Base-by-base conservation (phyloP, 2,797 vertebrate genomes). In the Pogonophryne albipinna region DNA sequence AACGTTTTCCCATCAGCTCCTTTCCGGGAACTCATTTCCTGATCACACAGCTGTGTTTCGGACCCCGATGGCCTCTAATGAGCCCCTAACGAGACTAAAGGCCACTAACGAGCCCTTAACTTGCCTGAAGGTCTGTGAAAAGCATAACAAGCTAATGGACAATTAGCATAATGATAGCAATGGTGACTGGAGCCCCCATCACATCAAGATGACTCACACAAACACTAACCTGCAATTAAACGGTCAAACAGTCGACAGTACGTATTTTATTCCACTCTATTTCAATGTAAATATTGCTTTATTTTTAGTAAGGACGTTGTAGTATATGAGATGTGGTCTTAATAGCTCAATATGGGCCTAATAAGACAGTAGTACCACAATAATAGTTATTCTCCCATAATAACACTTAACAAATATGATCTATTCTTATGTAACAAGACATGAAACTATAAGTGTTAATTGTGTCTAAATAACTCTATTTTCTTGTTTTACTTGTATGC, bases 21-120 rank as follows among this genome's bases (percentile, higher is more conserved):
- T 70, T 82, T 76, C 68, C 23, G 6, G 71, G 52, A 77, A 75
- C 38, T 77, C 84, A 85, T 89, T 75, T 87, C 85, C 80, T 63
- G 23, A 62, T 59, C 4, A 3, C 63, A 72, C 71, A 71, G 79
- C 76, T 47, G 52, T n/a, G 76, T 38, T 34, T 78, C 71, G 42
- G 71, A 82, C 76, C 78, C 76, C 77, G 84, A 77, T 76, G 82
- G 71, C 19, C 53, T 45, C 41, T 82, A 88, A 85, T 64, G 73
- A 88, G 83, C 74, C 71, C 31, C 83, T 85, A 74, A 88, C n/a
- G 23, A 85, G 61, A n/a, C 78, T 65, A 20, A 75, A 80, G 82
- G 71, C 78, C 78, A 23, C 84, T 89, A 84, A 87, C 31, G 63
- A 83, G 77, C 60, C 70, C 41, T 45, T 34, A 45, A 79, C 55